phyloP scores from a whole-genome alignment of 2,113 vertebrate genomes.

The Cavia porcellus region DNA sequence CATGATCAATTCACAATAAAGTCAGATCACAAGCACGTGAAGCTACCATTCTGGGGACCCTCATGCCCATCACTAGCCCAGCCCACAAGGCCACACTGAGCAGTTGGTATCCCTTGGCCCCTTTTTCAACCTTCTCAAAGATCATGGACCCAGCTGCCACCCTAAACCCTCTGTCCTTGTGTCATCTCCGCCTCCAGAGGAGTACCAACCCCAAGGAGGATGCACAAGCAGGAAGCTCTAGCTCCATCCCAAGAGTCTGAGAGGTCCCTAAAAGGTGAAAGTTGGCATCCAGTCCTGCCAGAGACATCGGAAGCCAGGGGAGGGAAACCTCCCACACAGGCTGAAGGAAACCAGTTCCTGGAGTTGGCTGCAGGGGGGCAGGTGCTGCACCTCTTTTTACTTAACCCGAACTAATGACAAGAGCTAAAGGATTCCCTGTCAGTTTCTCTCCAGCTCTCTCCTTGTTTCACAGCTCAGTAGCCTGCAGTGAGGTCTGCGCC shows the following conservation, averaged over 20 bases:
- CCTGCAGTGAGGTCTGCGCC: no score
- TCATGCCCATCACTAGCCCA: neutral
- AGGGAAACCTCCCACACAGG: no score
- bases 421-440: neutral
- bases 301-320: neutral
- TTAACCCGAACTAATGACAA: neutral
- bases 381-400: neutral
- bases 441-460: neutral
- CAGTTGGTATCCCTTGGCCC: no score
- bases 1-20: neutral
- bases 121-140: neutral
- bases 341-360: neutral
- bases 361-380: neutral
- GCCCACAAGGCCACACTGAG: neutral
- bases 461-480: neutral
- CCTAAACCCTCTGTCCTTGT: neutral
- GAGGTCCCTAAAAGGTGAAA: neutral
- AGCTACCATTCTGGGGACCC: no score
- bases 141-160: neutral
- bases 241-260: neutral
- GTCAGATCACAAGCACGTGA: neutral
- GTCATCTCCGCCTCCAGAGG: neutral
- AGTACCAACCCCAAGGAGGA: neutral
- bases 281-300: neutral
- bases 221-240: neutral